Evolutionary conservation across 64 coral and sea anemone species (phyloP).

Genomic region (Actinia tenebrosa): DNA sequence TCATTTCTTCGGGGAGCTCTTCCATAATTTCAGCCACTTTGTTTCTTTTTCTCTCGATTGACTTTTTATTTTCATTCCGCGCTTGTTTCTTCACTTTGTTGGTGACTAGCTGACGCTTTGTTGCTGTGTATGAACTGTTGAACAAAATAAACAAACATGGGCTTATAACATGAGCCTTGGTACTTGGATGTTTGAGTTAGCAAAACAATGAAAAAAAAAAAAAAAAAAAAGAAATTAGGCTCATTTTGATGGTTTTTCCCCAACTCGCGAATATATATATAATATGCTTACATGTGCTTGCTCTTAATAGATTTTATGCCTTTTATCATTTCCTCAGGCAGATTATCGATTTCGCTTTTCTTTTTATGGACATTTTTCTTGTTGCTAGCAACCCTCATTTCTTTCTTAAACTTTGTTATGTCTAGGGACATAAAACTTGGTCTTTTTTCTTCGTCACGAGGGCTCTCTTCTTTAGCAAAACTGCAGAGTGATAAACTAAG

Average conservation of each 20-base stretch:
- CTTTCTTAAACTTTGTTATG: background rate
- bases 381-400: background rate
- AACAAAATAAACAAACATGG: background rate
- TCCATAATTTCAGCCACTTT: background rate
- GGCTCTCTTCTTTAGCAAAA: background rate
- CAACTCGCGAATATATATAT: background rate
- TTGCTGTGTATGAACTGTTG: background rate
- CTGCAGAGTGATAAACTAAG: too few species aligned
- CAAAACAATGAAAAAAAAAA: too few species aligned
- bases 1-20: background rate
- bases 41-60: background rate
- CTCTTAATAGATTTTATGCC: background rate
- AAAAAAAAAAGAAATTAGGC: too few species aligned
- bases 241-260: too few species aligned
- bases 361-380: background rate
- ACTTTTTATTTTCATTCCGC: background rate
- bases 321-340: background rate
- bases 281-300: background rate
- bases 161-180: too few species aligned
- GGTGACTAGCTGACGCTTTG: background rate
- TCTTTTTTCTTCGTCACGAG: background rate
- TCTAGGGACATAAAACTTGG: background rate
- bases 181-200: background rate
- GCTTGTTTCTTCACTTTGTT: background rate
- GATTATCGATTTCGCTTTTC: background rate